Conservation (phyloP, 1,140 invertebrate genomes). For the Bombyx mori region ASM3026992v2 NC_085125.1:1064001-1064500, state of each 20-base stretch:
- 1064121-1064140: neutral
- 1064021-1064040: too few relatives aligned
- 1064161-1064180: neutral
- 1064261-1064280: neutral
- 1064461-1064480: neutral
- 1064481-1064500: neutral
- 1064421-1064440: neutral
- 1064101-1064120: neutral
- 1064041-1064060: too few relatives aligned
- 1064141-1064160: too few relatives aligned
- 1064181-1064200: neutral
- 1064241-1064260: neutral
- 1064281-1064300: neutral
- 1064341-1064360: conserved; percentile 19
- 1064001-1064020: too few relatives aligned
- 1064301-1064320: neutral
- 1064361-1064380: conserved; percentile 12
- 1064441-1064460: neutral
- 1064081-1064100: neutral
- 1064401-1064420: neutral
- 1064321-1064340: neutral
- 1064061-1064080: too few relatives aligned
- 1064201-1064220: neutral
- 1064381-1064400: conserved; percentile 1
- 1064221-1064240: neutral